A percentile compares a stretch with the other conserved stretches of the same genome.
Evolutionary conservation across 2,113 vertebrate genomes (phyloP).

Genomic region (Actenoides hombroni): DNA sequence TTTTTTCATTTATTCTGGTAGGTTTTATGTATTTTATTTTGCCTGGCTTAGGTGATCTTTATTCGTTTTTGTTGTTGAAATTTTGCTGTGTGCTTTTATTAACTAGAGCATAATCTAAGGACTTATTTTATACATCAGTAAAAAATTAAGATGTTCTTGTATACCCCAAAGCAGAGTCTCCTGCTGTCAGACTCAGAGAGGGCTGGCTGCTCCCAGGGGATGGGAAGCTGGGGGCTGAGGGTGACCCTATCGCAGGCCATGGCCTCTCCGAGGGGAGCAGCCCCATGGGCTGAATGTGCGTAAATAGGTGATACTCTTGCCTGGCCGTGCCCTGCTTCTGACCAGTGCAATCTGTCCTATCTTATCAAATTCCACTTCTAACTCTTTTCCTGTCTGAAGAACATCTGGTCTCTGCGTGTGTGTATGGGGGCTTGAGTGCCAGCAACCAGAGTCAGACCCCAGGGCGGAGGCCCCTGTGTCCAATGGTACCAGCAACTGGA

Average conservation of each 20-base stretch:
- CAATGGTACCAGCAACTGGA: not conserved
- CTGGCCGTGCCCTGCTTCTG: not conserved
- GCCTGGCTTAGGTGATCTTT: not conserved
- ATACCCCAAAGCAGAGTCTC: not conserved
- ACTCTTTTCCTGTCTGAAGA: not conserved
- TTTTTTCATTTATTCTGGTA: not conserved
- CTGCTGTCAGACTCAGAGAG: not conserved
- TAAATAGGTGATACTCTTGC: not conserved
- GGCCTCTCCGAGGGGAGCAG: accelerated
- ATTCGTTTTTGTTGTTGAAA: not conserved
- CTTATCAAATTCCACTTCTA: not conserved
- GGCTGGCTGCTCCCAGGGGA: not conserved
- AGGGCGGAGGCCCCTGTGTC: not conserved
- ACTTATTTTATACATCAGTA: not conserved
- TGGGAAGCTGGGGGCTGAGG: not conserved
- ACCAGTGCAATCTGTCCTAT: not conserved
- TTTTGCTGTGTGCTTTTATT: not conserved
- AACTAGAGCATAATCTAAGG: not conserved
- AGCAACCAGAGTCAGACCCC: not conserved
- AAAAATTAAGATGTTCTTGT: not conserved
- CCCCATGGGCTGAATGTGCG: not conserved
- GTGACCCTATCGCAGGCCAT: accelerated
- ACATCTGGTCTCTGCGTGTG: not conserved
- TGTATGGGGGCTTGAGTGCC: not conserved
- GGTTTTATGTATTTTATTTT: not conserved